Evolutionary conservation across 2,888 invertebrate genomes (phyloP).

Genomic region (Entomobrya multifasciata): DNA sequence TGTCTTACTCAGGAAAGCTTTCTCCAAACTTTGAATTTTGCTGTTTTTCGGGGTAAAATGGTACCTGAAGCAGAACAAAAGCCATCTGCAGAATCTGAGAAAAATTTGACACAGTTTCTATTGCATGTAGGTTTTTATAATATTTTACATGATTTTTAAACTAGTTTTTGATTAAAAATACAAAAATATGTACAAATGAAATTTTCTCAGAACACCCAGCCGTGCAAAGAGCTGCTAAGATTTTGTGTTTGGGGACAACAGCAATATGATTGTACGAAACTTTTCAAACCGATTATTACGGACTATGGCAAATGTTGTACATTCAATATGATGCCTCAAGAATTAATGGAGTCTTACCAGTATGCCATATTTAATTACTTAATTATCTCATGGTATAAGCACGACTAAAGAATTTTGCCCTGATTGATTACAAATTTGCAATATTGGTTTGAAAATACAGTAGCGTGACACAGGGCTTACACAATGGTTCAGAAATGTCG

Average conservation of each 20-base stretch:
- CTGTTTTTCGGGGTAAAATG: slow-evolving; percentile 61
- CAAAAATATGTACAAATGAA: background rate
- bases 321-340: slow-evolving; percentile 88
- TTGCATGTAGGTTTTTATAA: slow-evolving; percentile 16
- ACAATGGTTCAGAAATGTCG: background rate
- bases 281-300: slow-evolving; percentile 88
- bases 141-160: too few relatives aligned
- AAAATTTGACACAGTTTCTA: slow-evolving; percentile 46
- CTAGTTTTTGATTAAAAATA: too few relatives aligned
- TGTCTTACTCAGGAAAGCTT: slow-evolving; percentile 72
- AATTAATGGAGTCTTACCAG: slow-evolving; percentile 59
- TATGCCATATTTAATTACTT: too few relatives aligned
- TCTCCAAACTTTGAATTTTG: slow-evolving; percentile 63
- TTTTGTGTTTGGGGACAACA: slow-evolving; percentile 87
- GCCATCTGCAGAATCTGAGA: slow-evolving; percentile 33
- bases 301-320: slow-evolving; percentile 85
- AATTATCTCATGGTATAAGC: too few relatives aligned
- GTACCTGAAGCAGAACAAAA: slow-evolving; percentile 14
- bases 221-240: slow-evolving; percentile 88
- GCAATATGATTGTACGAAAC: slow-evolving; percentile 84
- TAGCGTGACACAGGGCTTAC: background rate
- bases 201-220: slow-evolving; percentile 46
- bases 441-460: too few relatives aligned
- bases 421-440: too few relatives aligned
- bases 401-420: too few relatives aligned